Evolutionary conservation across 2,113 vertebrate species (phyloP).

Genomic region (Mormyrus lacerda): DNA sequence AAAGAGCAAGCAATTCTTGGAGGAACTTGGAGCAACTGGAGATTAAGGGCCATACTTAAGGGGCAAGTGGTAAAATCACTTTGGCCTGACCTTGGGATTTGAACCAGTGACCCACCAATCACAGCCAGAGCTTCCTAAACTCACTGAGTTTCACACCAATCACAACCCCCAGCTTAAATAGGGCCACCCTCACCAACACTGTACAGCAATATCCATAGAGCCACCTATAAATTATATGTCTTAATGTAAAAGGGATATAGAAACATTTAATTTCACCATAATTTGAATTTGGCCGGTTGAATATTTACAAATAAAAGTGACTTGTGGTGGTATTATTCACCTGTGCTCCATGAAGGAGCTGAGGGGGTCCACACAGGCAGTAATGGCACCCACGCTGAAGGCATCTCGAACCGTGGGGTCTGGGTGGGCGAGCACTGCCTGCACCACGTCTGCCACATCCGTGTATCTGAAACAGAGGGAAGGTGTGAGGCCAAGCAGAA

Average conservation of each 20-base stretch:
- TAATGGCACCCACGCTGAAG: conserved; percentile 74
- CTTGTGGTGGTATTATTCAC: conserved; percentile 44
- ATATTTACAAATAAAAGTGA: neutral
- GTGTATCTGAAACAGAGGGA: conserved; percentile 64
- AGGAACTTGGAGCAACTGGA: neutral
- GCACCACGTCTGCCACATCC: conserved; percentile 83
- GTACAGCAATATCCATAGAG: neutral
- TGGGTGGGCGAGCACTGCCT: conserved; percentile 81
- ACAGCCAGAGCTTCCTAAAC: neutral
- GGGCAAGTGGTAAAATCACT: neutral
- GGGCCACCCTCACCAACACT: neutral
- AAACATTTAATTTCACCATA: neutral
- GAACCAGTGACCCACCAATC: neutral
- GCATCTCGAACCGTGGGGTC: conserved; percentile 69
- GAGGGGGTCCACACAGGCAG: conserved; percentile 79
- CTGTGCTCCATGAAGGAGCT: conserved; percentile 88
- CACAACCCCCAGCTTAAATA: neutral
- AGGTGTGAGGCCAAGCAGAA: neutral
- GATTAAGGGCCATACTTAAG: neutral
- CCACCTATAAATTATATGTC: neutral
- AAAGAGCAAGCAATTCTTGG: neutral
- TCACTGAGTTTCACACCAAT: neutral
- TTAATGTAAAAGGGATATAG: neutral
- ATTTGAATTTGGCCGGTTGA: neutral
- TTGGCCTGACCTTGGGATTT: neutral